Conservation (phyloP, 1,140 invertebrate genomes). For the Macrocentrus cingulum region DNA sequence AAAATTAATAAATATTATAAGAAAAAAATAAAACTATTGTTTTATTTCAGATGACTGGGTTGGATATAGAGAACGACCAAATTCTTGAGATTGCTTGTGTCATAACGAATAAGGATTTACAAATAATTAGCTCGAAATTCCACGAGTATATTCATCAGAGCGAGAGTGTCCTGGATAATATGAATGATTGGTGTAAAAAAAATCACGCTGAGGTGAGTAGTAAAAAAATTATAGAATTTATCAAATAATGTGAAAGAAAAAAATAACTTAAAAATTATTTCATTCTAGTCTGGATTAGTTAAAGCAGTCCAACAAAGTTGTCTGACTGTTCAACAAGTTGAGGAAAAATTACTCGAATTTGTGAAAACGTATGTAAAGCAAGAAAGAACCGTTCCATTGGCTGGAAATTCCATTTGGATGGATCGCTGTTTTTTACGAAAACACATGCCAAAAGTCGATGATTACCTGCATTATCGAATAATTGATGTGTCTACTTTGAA, state of each 20-base stretch:
- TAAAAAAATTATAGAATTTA: background rate
- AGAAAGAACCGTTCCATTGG: constrained; percentile 69
- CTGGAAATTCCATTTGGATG: constrained; percentile 87
- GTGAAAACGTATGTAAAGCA: constrained; percentile 67
- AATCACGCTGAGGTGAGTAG: constrained; percentile 71
- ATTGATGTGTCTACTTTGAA: constrained; percentile 92
- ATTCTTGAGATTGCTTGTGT: constrained; percentile 89
- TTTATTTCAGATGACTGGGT: constrained; percentile 54
- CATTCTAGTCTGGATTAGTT: constrained; percentile 72
- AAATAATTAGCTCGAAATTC: constrained; percentile 76
- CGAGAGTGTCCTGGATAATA: constrained; percentile 70
- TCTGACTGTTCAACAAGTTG: constrained; percentile 67
- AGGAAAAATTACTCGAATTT: constrained; percentile 73
- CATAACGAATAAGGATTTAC: constrained; percentile 80
- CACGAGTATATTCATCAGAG: constrained; percentile 82
- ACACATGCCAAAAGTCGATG: constrained; percentile 73
- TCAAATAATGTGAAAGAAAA: background rate
- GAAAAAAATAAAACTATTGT: background rate
- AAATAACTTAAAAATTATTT: constrained; percentile 20
- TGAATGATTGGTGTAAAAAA: constrained; percentile 81
- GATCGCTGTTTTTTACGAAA: constrained; percentile 79
- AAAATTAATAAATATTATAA: background rate
- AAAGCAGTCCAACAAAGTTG: constrained; percentile 70
- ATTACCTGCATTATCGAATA: constrained; percentile 89
- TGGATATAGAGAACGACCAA: constrained; percentile 75